A percentile compares a stretch with the other conserved stretches of the same genome.
Conservation (phyloP, 1,140 invertebrate species). For the Drosophila parvula region DNA sequence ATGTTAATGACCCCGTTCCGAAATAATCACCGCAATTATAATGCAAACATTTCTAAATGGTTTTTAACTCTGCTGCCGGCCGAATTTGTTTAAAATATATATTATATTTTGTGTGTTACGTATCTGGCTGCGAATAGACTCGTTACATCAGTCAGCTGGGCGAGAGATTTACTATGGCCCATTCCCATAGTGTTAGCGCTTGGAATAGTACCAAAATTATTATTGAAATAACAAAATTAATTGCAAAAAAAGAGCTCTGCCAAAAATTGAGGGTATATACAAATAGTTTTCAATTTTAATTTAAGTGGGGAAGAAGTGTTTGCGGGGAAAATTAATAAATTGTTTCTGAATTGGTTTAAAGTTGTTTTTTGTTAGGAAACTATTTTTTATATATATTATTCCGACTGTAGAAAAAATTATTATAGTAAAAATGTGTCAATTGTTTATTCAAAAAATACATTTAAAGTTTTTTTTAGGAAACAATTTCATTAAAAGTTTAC, state of each 20-base stretch:
- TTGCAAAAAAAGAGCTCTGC: background rate
- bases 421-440: background rate
- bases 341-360: background rate
- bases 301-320: background rate
- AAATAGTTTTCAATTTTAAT: slow-evolving; percentile 11
- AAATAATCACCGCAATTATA: slow-evolving; percentile 78
- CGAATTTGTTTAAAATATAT: slow-evolving; percentile 15
- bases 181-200: background rate
- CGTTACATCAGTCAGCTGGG: slow-evolving; percentile 39
- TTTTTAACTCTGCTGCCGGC: slow-evolving; percentile 29
- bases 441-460: background rate
- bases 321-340: background rate
- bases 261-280: background rate
- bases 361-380: background rate
- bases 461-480: background rate
- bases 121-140: slow-evolving; percentile 27
- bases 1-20: slow-evolving; percentile 75
- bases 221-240: slow-evolving; percentile 6
- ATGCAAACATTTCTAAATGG: slow-evolving; percentile 72
- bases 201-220: slow-evolving; percentile 20
- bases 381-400: background rate
- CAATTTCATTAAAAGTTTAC: no score
- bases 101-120: slow-evolving; percentile 25
- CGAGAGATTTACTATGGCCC: slow-evolving; percentile 2
- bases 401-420: background rate